phyloP scores from a whole-genome alignment of 1,140 invertebrate species.

The Maniola jurtina region DNA sequence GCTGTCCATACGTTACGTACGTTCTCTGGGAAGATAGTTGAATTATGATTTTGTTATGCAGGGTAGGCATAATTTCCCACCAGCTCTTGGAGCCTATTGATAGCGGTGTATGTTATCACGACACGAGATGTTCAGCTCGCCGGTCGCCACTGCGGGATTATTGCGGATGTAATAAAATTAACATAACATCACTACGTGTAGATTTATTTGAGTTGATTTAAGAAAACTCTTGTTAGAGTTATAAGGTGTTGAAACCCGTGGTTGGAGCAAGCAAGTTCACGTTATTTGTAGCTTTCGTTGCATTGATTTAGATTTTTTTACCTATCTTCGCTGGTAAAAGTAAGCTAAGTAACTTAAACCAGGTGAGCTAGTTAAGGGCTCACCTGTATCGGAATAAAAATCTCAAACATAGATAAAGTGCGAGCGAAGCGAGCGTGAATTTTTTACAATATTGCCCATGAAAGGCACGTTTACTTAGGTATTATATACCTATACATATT shows the following conservation, averaged over 20 bases:
- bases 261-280: neutral
- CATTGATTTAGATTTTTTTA: neutral
- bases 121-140: slow-evolving; percentile 16
- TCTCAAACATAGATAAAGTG: too few relatives aligned
- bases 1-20: too few relatives aligned
- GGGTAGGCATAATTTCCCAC: neutral
- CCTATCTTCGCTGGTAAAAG: too few relatives aligned
- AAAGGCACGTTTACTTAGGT: too few relatives aligned
- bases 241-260: neutral
- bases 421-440: too few relatives aligned
- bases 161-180: slow-evolving; percentile 19
- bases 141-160: slow-evolving; percentile 13
- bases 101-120: slow-evolving; percentile 24
- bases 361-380: too few relatives aligned
- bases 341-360: too few relatives aligned
- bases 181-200: slow-evolving; percentile 14
- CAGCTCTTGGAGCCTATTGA: slow-evolving; percentile 37
- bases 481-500: too few relatives aligned
- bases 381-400: too few relatives aligned
- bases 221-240: slow-evolving; percentile 2
- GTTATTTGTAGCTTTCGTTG: neutral
- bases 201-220: slow-evolving; percentile 11
- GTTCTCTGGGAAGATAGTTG: too few relatives aligned
- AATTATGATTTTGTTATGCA: too few relatives aligned
- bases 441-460: too few relatives aligned